Evolutionary conservation across 2,888 invertebrate species (phyloP).

Genomic region (Campoplex capitator): DNA sequence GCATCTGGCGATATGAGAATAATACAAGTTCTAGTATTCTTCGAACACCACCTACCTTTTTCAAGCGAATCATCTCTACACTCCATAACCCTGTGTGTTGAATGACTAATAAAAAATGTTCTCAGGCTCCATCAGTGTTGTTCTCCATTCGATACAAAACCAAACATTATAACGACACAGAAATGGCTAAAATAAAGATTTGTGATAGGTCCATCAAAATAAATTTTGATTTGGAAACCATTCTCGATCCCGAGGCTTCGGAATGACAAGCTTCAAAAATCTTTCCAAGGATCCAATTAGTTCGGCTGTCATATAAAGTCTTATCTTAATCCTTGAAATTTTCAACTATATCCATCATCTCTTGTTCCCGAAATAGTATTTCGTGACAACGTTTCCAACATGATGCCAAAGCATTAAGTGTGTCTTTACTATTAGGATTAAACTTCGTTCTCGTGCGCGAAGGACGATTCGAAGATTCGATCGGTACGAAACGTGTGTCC

Average conservation of each 20-base stretch:
- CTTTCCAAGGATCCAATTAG: background rate
- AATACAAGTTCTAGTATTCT: slow-evolving; percentile 14
- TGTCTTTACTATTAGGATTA: slow-evolving; percentile 24
- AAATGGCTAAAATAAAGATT: background rate
- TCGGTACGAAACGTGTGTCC: slow-evolving; percentile 55
- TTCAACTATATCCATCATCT: background rate
- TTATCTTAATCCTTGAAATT: background rate
- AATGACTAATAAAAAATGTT: background rate
- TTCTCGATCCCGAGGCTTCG: background rate
- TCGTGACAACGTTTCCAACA: slow-evolving; percentile 19
- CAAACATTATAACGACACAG: background rate
- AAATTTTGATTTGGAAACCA: background rate
- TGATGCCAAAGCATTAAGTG: slow-evolving; percentile 45
- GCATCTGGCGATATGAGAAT: background rate
- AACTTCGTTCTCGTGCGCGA: slow-evolving; percentile 44
- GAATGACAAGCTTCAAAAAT: background rate
- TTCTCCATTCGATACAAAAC: background rate
- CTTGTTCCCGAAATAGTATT: background rate
- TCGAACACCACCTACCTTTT: background rate
- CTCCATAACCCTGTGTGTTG: background rate
- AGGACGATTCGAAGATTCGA: slow-evolving; percentile 59
- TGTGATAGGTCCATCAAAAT: background rate
- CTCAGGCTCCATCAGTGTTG: background rate
- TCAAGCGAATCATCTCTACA: background rate
- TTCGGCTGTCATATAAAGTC: background rate